These are phyloP conservation scores for Albula goreensis DNA, from an alignment of 2,113 vertebrate genomes.

Conservation along the genomic window DNA sequence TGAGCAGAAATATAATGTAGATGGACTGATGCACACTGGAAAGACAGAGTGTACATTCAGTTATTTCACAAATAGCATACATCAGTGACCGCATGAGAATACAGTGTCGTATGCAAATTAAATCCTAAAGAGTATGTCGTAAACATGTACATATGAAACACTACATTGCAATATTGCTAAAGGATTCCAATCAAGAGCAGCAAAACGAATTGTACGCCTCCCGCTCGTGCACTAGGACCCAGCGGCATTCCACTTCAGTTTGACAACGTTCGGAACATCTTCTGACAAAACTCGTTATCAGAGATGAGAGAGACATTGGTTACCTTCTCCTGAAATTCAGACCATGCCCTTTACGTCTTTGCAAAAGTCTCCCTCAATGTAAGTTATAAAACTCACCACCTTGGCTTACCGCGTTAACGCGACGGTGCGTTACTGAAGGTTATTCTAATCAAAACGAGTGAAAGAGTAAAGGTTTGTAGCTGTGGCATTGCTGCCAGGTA, in stretches of 20 bases:
- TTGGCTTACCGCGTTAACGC: not conserved
- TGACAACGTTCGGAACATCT: constrained; percentile 9
- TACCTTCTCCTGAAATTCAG: not conserved
- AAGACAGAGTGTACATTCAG: not conserved
- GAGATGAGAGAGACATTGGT: constrained; percentile 9
- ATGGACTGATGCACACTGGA: not conserved
- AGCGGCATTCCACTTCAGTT: not conserved
- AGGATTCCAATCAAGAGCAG: not conserved
- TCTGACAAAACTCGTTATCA: constrained; percentile 12
- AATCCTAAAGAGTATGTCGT: no score
- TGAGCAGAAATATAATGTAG: not conserved
- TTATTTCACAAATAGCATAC: not conserved
- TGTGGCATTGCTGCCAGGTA: constrained; percentile 28
- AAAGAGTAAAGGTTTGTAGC: constrained; percentile 9
- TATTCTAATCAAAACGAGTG: constrained; percentile 5
- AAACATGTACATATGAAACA: no score
- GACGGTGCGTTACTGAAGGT: not conserved
- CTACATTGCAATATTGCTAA: not conserved
- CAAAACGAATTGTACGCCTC: no score
- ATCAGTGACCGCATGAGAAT: not conserved
- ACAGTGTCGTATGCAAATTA: no score
- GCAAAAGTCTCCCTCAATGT: not conserved
- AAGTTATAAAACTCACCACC: constrained; percentile 2
- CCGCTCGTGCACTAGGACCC: constrained; percentile 32
- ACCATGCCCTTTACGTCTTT: constrained; percentile 14